Evolutionary conservation across 2,797 vertebrate species (phyloP).

Genomic region (Phrynocephalus forsythii): DNA sequence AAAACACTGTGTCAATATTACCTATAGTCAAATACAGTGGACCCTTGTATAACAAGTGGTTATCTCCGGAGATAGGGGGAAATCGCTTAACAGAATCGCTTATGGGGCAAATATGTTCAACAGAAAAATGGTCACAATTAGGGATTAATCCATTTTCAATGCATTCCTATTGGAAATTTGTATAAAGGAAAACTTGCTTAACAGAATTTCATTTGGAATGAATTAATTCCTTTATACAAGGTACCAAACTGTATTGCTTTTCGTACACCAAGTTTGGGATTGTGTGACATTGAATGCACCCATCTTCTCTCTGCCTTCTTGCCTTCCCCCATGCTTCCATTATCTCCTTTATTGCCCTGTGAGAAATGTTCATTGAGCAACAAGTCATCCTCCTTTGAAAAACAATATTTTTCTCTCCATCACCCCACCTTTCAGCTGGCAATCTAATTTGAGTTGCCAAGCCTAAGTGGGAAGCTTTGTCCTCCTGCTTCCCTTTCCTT

Average conservation of each 20-base stretch:
- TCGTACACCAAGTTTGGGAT: background rate
- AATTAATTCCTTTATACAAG: too few relatives aligned
- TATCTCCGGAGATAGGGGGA: too few relatives aligned
- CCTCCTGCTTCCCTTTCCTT: background rate
- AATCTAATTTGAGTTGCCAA: conserved; percentile 20
- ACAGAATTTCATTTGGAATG: too few relatives aligned
- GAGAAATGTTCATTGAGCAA: conserved; percentile 38
- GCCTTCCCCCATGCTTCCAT: background rate
- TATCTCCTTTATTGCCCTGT: background rate
- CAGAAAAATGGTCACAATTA: too few relatives aligned
- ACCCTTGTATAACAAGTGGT: too few relatives aligned
- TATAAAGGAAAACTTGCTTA: too few relatives aligned
- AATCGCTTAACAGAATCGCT: too few relatives aligned
- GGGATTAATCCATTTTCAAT: too few relatives aligned
- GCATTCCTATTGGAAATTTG: too few relatives aligned
- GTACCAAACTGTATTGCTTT: too few relatives aligned
- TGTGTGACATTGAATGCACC: background rate
- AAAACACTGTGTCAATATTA: background rate
- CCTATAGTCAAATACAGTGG: background rate
- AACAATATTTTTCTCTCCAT: background rate
- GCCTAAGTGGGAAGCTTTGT: background rate
- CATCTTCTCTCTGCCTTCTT: background rate
- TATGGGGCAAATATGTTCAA: too few relatives aligned
- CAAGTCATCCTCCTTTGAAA: conserved; percentile 12
- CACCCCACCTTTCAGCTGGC: rapidly evolving